phyloP scores from a whole-genome alignment of 2,888 invertebrate genomes.

The Ochropleura plecta region DNA sequence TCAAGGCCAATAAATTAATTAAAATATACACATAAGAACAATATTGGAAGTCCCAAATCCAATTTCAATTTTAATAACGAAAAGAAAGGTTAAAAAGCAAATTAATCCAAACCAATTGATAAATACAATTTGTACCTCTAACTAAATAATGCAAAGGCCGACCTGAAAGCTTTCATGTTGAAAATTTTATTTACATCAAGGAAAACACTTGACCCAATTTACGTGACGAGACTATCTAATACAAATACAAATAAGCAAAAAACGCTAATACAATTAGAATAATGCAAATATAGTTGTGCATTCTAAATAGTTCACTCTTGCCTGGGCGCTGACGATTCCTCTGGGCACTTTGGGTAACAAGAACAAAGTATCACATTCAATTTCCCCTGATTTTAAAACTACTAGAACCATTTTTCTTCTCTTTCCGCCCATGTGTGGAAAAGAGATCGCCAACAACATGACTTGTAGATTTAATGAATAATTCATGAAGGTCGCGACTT shows the following conservation, averaged over 20 bases:
- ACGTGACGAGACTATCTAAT: constrained; percentile 36
- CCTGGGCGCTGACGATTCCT: not conserved
- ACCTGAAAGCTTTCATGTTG: constrained; percentile 41
- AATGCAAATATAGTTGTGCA: constrained; percentile 28
- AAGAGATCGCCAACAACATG: constrained; percentile 28
- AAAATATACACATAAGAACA: constrained; percentile 14
- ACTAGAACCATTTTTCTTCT: constrained; percentile 11
- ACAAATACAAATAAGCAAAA: constrained; percentile 18
- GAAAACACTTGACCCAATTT: constrained; percentile 36
- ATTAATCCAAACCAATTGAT: constrained; percentile 30
- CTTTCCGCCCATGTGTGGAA: not conserved
- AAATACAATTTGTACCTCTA: constrained; percentile 48
- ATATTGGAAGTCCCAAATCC: constrained; percentile 7
- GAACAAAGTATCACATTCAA: not conserved
- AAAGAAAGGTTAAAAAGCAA: constrained; percentile 32
- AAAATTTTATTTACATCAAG: constrained; percentile 48
- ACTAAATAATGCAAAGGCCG: constrained; percentile 27
- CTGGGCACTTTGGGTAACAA: not conserved
- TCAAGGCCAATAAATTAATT: not conserved
- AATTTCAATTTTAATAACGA: constrained; percentile 52
- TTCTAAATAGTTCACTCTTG: constrained; percentile 23
- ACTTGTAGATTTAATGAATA: constrained; percentile 47
- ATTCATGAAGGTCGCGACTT: constrained; percentile 48
- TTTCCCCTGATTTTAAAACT: constrained; percentile 7
- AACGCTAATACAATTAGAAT: constrained; percentile 30